Base-by-base conservation (phyloP, 2,113 vertebrate genomes). In the Archilochus colubris region DNA sequence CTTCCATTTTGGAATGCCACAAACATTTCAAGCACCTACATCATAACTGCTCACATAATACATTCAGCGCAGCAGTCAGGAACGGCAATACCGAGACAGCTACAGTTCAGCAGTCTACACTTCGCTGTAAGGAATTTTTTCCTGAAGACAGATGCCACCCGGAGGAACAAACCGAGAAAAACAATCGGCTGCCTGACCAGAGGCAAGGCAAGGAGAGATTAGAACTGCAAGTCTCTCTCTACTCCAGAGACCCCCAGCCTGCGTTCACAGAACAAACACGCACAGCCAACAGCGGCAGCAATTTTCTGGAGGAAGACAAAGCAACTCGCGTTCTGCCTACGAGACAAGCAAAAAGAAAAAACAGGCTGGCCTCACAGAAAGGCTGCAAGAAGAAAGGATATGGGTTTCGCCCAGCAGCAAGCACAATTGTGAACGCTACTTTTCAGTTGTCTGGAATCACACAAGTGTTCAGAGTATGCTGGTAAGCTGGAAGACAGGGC, bases 141-240 rank as follows among this genome's bases (percentile, higher is more conserved):
- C 90, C 94, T 91, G 63, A 96, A 96, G 94, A 94, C 73, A 97
- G 94, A 96, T 95, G 96, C 93, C 94, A 96, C 94, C 89, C 88
- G 63, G 84, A 97, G 94, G 91, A 97, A 95, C 79, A 88, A 97
- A 94, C 90, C 85, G 83, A 92, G 89, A 93, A 97, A 97, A 97
- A 91, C 90, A 96, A 96, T 83, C 44, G 57, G 91, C 55, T 64
- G 69, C 70, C 87, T 92, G 88, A 95, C 95, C 91, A 95, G 91
- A 89, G 79, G 94, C 95, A 89, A 96, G 76, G 82, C 86, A 82
- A 87, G 48, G 78, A 89, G 91, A 96, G 94, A 95, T 83, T 27
- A 94, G 55, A 94, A 61, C 38, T 31, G 36, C 14, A 33, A 94
- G 91, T 14, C 43, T 70, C 73, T 38, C 24, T 57, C 75, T 78